Conservation (phyloP, 2,888 invertebrate genomes). For the Melinopterus prodromus region DNA sequence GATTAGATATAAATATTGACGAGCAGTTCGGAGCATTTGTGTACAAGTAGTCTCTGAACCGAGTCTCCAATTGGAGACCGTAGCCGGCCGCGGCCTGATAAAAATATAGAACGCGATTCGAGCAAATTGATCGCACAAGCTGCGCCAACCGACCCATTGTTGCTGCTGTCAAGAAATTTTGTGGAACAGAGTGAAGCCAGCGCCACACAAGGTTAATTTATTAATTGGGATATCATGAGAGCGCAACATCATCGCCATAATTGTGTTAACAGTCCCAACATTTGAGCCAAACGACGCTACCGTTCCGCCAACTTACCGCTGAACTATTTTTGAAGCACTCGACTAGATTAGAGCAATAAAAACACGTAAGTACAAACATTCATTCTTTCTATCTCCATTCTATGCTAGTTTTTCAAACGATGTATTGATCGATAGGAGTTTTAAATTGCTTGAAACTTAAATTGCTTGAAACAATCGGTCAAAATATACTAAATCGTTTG, state of each 20-base stretch:
- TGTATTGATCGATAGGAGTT: too few species aligned
- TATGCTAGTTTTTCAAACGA: too few species aligned
- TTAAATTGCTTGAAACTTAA: too few species aligned
- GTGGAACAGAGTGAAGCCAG: background rate
- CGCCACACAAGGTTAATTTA: constrained; percentile 17
- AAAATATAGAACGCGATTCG: background rate
- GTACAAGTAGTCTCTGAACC: background rate
- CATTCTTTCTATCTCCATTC: background rate
- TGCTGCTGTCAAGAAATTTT: background rate
- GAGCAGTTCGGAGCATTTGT: background rate
- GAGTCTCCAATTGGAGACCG: background rate
- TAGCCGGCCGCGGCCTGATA: background rate
- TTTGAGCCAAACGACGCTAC: background rate
- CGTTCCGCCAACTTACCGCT: background rate
- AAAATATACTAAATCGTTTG: too few species aligned
- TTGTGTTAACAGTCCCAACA: constrained; percentile 20
- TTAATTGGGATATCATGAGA: constrained; percentile 23
- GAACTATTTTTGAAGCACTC: background rate
- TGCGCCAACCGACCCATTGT: background rate
- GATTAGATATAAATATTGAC: background rate
- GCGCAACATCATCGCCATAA: constrained; percentile 20
- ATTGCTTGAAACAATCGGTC: too few species aligned
- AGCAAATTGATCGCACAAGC: background rate
- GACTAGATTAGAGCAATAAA: background rate
- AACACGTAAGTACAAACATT: background rate